Conservation (phyloP, 2,113 vertebrate genomes). For the Piliocolobus tephrosceles region DNA sequence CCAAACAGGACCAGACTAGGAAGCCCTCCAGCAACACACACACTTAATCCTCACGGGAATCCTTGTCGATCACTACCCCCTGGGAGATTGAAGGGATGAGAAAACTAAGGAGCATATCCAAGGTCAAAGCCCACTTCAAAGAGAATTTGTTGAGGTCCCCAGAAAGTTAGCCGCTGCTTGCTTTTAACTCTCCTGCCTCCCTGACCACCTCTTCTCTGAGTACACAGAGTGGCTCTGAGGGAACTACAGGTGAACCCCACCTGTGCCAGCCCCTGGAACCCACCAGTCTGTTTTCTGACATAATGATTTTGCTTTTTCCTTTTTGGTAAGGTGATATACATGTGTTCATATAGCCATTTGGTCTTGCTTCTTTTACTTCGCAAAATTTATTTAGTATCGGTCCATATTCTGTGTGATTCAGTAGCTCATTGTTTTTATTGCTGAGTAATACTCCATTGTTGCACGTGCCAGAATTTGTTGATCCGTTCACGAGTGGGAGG, state of each 20-base stretch:
- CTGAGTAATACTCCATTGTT: not conserved
- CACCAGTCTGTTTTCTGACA: not conserved
- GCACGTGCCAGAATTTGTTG: not conserved
- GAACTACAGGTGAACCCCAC: not conserved
- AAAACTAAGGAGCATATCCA: not conserved
- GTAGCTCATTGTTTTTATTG: not conserved
- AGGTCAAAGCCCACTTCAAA: not conserved
- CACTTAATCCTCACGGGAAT: not conserved
- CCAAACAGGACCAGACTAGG: not conserved
- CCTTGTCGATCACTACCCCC: not conserved
- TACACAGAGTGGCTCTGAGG: not conserved
- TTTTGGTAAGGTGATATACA: not conserved
- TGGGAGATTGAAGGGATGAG: not conserved
- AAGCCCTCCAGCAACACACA: accelerated
- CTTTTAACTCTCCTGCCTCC: too few species aligned
- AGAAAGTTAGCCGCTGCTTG: not conserved
- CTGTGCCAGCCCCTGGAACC: not conserved
- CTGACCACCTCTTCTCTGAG: not conserved
- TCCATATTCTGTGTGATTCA: not conserved
- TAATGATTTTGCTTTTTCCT: not conserved
- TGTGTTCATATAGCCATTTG: not conserved
- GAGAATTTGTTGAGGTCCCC: not conserved
- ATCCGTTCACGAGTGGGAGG: not conserved
- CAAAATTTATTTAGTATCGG: not conserved
- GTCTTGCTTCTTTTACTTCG: not conserved